Evolutionary conservation across 2,797 vertebrate species (phyloP), one percentile per base, ranked within the genome.

Genomic region (Pampus argenteus): DNA sequence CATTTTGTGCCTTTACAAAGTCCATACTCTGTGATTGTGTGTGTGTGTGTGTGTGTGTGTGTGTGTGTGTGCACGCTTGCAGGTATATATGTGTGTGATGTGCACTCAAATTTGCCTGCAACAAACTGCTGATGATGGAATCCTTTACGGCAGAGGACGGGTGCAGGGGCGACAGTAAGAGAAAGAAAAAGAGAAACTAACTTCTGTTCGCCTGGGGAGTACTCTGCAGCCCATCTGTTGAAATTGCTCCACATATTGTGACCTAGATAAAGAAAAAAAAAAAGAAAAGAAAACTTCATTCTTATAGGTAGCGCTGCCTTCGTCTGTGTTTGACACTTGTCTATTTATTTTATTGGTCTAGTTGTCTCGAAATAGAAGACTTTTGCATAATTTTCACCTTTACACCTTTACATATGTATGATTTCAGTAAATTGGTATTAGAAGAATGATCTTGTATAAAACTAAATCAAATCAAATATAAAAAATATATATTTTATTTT

Each of bases 181-280:
- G 73, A 81, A 84, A 71, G 70, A 82, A 85, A 68, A 69, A 79
- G 86, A 86, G 87, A 91, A 91, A 91, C 90, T 91, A 94, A 94
- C 94, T 95, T 94, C 89, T 94, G 94, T 93, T 95, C 86, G 93
- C 94, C 94, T 94, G 90, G 93, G 94, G 95, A 95, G 71, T 87
- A 79, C 85, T 86, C 84, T 84, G 84, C 86, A 91, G 91, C 92
- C 95, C 94, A 95, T 95, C 95, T 95, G 95, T 93, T 95, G 92
- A 92, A 95, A 94, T 79, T 87, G 91, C 86, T 95, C 92, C 89
- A 93, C 94, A 95, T 95, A 95, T 94, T 95, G 93, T 94, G 95
- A 95, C 95, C 94, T 91, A 95, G 91, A 94, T 94, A 93, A 92
- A 88, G 84, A 78, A 63, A 83, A 81, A 78, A 77, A n/a, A n/a